A percentile compares a stretch with the other conserved stretches of the same genome.
These are phyloP conservation scores for Tokudaia muenninki DNA, from an alignment of 2,797 vertebrate species.

Conservation along the genomic window DNA sequence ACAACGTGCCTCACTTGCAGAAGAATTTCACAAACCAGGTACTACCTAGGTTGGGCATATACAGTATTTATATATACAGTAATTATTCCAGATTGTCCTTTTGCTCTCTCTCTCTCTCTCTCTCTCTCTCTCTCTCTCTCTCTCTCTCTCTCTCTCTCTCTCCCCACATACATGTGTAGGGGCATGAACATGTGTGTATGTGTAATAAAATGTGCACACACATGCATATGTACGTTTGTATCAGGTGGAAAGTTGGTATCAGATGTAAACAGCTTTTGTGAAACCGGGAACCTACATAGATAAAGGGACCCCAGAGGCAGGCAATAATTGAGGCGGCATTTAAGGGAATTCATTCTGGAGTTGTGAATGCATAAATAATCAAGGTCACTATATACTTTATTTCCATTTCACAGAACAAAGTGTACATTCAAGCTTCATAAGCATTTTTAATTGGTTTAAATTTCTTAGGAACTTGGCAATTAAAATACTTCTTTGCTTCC, in stretches of 20 bases:
- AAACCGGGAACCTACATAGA: background rate
- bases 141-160: background rate
- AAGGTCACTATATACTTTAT: slow-evolving; percentile 15
- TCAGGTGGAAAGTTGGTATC: background rate
- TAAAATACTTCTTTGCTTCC: slow-evolving; percentile 4
- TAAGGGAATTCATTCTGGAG: background rate
- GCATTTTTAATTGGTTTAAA: slow-evolving; percentile 25
- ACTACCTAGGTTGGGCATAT: background rate
- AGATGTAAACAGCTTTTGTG: background rate
- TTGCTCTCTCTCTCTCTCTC: background rate
- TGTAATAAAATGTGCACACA: background rate
- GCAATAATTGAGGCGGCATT: background rate
- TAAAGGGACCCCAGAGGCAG: background rate
- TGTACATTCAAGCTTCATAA: background rate
- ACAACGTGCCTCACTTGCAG: background rate
- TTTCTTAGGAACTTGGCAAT: slow-evolving; percentile 1
- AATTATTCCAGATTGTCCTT: background rate
- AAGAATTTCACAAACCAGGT: background rate
- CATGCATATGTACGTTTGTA: background rate
- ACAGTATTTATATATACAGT: background rate
- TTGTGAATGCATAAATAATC: background rate
- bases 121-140: background rate
- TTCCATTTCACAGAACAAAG: slow-evolving; percentile 24
- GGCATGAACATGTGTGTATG: background rate
- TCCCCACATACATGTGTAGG: background rate